Evolutionary conservation across 1,140 invertebrate species (phyloP).

Genomic region (Bombus confusus): DNA sequence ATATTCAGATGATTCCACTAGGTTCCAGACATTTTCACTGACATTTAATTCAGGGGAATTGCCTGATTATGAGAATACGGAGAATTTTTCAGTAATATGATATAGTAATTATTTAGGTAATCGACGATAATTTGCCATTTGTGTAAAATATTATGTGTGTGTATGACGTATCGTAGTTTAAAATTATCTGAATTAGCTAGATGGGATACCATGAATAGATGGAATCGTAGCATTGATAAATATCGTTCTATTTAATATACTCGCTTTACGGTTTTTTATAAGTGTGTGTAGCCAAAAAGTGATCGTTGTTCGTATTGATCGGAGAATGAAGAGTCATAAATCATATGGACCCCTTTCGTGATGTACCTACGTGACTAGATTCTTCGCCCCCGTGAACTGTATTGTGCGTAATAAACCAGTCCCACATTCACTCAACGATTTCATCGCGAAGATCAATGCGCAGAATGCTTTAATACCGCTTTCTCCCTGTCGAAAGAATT

Average conservation of each 20-base stretch:
- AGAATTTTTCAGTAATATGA: too few species aligned
- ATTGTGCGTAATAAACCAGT: constrained; percentile 17
- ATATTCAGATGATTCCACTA: too few species aligned
- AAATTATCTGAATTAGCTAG: too few species aligned
- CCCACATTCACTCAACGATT: not conserved
- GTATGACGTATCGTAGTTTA: too few species aligned
- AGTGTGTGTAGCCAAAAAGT: not conserved
- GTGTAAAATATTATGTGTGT: too few species aligned
- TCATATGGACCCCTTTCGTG: constrained; percentile 14
- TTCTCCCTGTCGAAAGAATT: not conserved
- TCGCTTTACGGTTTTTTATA: not conserved
- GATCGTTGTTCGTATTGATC: constrained; percentile 5
- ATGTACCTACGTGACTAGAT: constrained; percentile 23
- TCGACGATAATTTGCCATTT: too few species aligned
- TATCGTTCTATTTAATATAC: not conserved
- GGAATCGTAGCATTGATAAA: not conserved
- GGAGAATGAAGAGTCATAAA: constrained; percentile 15
- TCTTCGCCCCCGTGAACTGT: not conserved
- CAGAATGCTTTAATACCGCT: not conserved
- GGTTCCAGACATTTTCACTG: too few species aligned
- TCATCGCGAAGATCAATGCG: not conserved
- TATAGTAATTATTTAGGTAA: too few species aligned
- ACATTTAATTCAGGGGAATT: too few species aligned
- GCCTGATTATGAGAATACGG: too few species aligned
- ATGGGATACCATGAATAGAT: not conserved